These are phyloP conservation scores for Eolophus roseicapilla DNA, from an alignment of 2,113 vertebrate species.

Conservation along the genomic window DNA sequence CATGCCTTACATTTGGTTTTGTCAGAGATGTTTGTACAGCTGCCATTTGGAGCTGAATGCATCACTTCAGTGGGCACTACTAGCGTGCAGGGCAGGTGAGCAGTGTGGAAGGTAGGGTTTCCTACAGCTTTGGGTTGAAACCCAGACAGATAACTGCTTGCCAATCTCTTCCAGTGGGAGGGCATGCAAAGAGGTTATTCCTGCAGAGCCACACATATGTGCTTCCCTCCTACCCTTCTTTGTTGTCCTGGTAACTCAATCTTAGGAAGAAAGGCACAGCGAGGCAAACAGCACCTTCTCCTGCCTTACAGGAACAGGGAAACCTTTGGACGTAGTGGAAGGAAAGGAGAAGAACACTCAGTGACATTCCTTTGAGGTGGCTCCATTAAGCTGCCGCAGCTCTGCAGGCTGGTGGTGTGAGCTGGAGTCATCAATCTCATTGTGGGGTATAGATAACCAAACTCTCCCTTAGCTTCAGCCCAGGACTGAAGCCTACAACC, in stretches of 20 bases:
- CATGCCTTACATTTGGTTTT: neutral
- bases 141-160: neutral
- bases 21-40: neutral
- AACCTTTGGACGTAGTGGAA: neutral
- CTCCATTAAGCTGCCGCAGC: neutral
- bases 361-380: neutral
- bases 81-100: neutral
- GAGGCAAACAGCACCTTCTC: neutral
- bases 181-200: neutral
- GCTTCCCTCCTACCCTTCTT: conserved; percentile 25
- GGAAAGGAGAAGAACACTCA: neutral
- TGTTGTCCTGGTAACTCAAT: conserved; percentile 47
- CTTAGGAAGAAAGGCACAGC: neutral
- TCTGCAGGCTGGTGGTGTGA: neutral
- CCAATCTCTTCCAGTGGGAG: neutral
- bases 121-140: neutral
- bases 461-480: neutral
- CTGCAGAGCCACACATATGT: neutral
- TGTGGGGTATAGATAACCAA: neutral
- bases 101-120: neutral
- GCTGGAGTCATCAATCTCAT: neutral
- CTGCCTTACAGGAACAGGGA: neutral
- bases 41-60: neutral
- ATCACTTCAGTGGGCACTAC: neutral
- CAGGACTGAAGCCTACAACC: neutral